A percentile compares a stretch with the other conserved stretches of the same genome.
phyloP scores from a whole-genome alignment of 2,797 vertebrate genomes.

The Merluccius polli region DNA sequence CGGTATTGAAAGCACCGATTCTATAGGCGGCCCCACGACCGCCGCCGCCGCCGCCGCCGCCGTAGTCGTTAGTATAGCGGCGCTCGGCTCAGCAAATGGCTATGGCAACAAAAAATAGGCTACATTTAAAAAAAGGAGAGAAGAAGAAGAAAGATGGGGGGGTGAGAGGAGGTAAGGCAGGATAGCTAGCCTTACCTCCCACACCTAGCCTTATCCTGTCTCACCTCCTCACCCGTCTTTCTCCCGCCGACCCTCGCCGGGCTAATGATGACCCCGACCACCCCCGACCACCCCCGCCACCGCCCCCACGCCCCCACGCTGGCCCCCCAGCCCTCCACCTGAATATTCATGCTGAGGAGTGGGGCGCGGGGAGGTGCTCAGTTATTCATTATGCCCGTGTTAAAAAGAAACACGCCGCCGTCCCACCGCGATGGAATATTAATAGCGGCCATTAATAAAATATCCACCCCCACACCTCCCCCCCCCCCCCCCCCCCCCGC shows the following conservation, averaged over 20 bases:
- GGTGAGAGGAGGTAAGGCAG: slow-evolving; percentile 54
- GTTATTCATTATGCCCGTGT: slow-evolving; percentile 77
- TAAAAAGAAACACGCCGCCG: slow-evolving; percentile 71
- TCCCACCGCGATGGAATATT: slow-evolving; percentile 78
- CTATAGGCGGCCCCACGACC: slow-evolving; percentile 43
- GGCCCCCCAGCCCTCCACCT: slow-evolving; percentile 49
- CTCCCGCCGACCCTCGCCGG: not conserved
- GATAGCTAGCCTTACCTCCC: slow-evolving; percentile 36
- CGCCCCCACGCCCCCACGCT: no score
- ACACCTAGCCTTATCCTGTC: slow-evolving; percentile 54
- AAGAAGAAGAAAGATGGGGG: slow-evolving; percentile 25
- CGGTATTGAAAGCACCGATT: slow-evolving; percentile 55
- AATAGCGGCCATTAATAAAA: slow-evolving; percentile 78
- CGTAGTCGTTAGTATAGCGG: no score
- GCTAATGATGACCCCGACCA: slow-evolving; percentile 31
- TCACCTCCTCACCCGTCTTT: not conserved
- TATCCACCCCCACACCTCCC: slow-evolving; percentile 40
- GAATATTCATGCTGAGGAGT: slow-evolving; percentile 77
- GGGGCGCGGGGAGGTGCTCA: slow-evolving; percentile 66
- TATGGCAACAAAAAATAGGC: no score
- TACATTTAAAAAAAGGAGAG: slow-evolving; percentile 5
- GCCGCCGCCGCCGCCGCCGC: slow-evolving; percentile 19
- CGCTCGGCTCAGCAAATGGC: slow-evolving; percentile 18
- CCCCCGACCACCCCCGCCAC: no score
- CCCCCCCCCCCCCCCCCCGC: slow-evolving; percentile 53